These are phyloP conservation scores for Metalampra italica DNA, from an alignment of 2,888 invertebrate genomes.

Conservation along the genomic window DNA sequence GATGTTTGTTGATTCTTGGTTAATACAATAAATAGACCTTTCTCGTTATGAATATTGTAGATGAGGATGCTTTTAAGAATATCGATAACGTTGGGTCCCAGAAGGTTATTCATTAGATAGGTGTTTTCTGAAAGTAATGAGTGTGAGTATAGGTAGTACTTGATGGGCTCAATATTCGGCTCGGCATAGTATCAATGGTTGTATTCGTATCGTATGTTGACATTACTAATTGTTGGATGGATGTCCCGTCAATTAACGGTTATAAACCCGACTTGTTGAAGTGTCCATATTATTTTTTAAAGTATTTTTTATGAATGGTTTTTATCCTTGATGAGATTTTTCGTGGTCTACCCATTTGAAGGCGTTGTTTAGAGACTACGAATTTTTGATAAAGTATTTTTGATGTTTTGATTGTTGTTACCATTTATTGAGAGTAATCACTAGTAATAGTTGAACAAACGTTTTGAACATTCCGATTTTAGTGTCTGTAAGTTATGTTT, in stretches of 20 bases:
- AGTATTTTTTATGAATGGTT: constrained; percentile 41
- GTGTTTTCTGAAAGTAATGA: constrained; percentile 45
- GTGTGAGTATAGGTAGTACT: constrained; percentile 28
- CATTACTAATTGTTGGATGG: constrained; percentile 31
- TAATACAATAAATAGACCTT: too few species aligned
- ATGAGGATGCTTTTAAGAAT: background rate
- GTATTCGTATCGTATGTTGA: constrained; percentile 40
- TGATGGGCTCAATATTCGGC: constrained; percentile 49
- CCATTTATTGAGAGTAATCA: constrained; percentile 49
- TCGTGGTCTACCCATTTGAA: constrained; percentile 14
- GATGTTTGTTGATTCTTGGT: too few species aligned
- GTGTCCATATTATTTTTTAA: constrained; percentile 70
- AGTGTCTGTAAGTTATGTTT: constrained; percentile 33
- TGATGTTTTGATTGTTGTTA: constrained; percentile 69
- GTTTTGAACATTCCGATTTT: constrained; percentile 57
- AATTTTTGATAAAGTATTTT: constrained; percentile 62
- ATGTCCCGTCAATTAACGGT: constrained; percentile 69
- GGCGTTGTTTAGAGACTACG: constrained; percentile 36
- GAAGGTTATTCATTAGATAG: constrained; percentile 25
- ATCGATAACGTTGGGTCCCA: background rate
- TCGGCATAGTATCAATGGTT: constrained; percentile 45
- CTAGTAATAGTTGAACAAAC: constrained; percentile 44
- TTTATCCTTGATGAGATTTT: constrained; percentile 24
- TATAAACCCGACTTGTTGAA: constrained; percentile 43
- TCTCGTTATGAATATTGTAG: too few species aligned